A percentile compares a stretch with the other conserved stretches of the same genome.
Evolutionary conservation across 2,888 invertebrate species (phyloP).

Genomic region (Ligdia adustata): DNA sequence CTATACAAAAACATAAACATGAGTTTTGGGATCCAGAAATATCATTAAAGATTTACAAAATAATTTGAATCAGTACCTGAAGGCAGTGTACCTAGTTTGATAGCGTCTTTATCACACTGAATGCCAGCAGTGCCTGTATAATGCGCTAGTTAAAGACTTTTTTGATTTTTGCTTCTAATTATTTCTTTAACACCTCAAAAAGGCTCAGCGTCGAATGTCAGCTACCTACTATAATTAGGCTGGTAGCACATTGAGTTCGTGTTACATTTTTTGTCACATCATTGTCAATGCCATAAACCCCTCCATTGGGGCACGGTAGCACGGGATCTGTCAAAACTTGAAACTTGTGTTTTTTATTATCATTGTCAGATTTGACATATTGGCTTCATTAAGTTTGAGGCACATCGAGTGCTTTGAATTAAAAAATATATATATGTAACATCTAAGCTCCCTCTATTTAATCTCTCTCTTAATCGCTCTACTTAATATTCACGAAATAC

Average conservation of each 20-base stretch:
- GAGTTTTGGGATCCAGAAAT: too few species aligned
- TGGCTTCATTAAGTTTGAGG: conserved; percentile 24
- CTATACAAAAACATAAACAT: too few species aligned
- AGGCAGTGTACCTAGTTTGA: too few species aligned
- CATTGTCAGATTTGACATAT: conserved; percentile 11
- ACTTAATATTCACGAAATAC: too few species aligned
- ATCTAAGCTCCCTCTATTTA: too few species aligned
- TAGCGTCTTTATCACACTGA: too few species aligned
- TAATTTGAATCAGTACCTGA: too few species aligned
- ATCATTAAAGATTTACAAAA: too few species aligned
- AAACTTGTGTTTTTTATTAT: conserved; percentile 21
- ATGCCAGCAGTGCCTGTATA: too few species aligned
- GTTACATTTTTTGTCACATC: conserved; percentile 39
- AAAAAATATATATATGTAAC: background rate
- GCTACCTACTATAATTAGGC: conserved; percentile 31
- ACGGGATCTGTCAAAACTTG: conserved; percentile 39
- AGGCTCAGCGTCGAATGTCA: conserved; percentile 24
- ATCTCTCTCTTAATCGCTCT: too few species aligned
- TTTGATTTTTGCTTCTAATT: conserved; percentile 5
- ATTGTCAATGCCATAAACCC: conserved; percentile 41
- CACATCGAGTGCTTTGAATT: conserved; percentile 26
- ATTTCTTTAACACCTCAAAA: conserved; percentile 13
- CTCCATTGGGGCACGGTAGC: conserved; percentile 37
- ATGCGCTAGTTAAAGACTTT: too few species aligned
- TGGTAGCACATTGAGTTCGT: conserved; percentile 30